Conservation (phyloP, 2,888 invertebrate genomes). For the Xestia ashworthii region DNA sequence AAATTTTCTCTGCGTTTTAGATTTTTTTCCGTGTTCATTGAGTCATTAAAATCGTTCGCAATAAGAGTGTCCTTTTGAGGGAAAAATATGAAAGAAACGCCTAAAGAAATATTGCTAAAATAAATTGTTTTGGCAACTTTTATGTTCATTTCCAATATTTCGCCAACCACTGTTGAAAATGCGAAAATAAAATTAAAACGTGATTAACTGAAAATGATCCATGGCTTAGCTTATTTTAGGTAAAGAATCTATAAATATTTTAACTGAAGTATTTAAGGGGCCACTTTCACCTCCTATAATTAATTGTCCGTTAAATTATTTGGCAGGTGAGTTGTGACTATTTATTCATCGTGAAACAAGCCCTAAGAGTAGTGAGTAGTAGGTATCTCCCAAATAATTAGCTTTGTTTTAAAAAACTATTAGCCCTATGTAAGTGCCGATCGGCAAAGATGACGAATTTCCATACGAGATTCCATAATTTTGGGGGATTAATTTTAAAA, state of each 20-base stretch:
- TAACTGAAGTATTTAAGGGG: neutral
- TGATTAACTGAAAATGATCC: neutral
- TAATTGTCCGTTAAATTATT: neutral
- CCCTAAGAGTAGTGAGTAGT: neutral
- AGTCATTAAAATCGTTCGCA: slow-evolving; percentile 63
- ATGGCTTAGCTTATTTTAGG: neutral
- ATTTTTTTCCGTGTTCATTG: slow-evolving; percentile 49
- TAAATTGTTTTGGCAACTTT: slow-evolving; percentile 57
- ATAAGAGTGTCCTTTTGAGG: slow-evolving; percentile 55
- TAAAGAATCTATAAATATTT: neutral
- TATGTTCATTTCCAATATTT: slow-evolving; percentile 21
- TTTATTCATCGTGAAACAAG: neutral
- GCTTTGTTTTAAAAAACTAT: neutral
- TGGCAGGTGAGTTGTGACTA: neutral
- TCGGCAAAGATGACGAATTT: neutral
- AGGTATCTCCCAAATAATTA: neutral
- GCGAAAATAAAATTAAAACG: neutral
- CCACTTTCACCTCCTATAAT: neutral
- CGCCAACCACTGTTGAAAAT: neutral
- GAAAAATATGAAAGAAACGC: slow-evolving; percentile 58
- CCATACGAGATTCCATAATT: neutral
- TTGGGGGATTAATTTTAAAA: neutral
- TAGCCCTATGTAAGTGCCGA: neutral
- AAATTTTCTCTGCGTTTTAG: slow-evolving; percentile 40
- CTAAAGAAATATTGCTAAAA: slow-evolving; percentile 51